Conservation (phyloP, 53 echinoderm and acorn worm genomes). For the Henricia sp. region DNA sequence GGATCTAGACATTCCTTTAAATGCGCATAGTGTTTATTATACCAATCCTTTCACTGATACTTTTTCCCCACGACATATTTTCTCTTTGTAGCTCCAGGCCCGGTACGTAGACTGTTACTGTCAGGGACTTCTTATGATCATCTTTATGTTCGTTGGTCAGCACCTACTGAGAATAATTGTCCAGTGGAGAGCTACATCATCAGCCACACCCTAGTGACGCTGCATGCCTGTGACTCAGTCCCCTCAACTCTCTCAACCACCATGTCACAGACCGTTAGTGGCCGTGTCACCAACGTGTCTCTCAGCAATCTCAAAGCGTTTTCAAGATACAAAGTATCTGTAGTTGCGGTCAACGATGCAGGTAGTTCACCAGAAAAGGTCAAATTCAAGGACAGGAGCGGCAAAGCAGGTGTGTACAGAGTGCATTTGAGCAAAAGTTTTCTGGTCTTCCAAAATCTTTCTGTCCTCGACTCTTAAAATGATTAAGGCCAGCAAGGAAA, state of each 20-base stretch:
- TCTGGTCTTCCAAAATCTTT: too few relatives aligned
- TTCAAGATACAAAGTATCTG: constrained; percentile 8
- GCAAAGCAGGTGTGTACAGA: neutral
- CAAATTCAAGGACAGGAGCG: neutral
- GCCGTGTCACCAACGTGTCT: neutral
- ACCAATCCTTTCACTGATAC: too few relatives aligned
- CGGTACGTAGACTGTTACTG: neutral
- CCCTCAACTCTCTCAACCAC: neutral
- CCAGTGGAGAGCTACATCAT: constrained; percentile 48
- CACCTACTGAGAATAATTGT: constrained; percentile 41
- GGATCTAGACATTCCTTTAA: too few relatives aligned
- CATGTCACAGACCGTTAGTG: neutral
- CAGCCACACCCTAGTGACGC: constrained; percentile 4
- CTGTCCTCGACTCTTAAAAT: too few relatives aligned
- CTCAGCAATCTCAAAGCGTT: neutral
- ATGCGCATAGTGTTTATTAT: too few relatives aligned
- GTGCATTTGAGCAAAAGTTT: too few relatives aligned
- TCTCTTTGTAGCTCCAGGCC: neutral
- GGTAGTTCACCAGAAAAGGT: neutral
- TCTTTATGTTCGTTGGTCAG: constrained; percentile 15
- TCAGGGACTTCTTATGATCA: neutral
- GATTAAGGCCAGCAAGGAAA: too few relatives aligned
- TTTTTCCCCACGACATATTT: too few relatives aligned
- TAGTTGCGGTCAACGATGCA: neutral
- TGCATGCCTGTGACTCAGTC: neutral